Base-by-base conservation (phyloP, 2,888 invertebrate species). In the Folsomia candida region DNA sequence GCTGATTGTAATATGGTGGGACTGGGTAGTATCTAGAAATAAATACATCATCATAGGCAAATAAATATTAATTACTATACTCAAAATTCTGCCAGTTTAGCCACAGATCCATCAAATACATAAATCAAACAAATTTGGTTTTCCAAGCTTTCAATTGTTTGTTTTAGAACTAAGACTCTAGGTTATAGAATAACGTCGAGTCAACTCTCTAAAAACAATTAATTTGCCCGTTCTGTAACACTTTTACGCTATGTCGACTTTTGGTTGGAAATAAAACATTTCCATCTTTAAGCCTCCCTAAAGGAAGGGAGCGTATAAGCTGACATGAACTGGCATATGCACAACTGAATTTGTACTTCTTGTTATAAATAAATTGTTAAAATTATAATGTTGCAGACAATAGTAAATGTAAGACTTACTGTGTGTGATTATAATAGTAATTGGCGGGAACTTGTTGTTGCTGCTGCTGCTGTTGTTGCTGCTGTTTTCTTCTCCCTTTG, bases 1-100 rank as follows among this genome's bases (percentile, higher is more conserved):
- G 76, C 24, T 75, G 75, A 57, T 72, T 76, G 25, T 69, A 72
- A 54, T 72, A 76, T 11, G 66, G 72, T 24, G 9, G 22, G 6
- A 25, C 26, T 29, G 27, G 28, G 9, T 29, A 63, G 18, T 27
- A 63, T 6, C 22, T 63, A 29, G 11, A 24, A 14, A 14, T 20
- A 58, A n/a, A n/a, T n/a, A n/a, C n/a, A n/a, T n/a, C n/a, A 51
- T 51, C 18, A 18, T 18, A 51, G 18, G 18, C 18, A 14, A 14
- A 51, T 14, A 51, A 51, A 18, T 18, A 51, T 18, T 18, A 18
- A 51, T 51, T 51, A 51, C 51, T 51, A 51, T 11, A 14, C 51
- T 14, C 51, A 47, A 47, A 18, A 47, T 18, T 14, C 11, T 47
- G 11, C 11, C 11, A 47, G 11, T 47, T 14, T 47, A 47, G n/a